Percentiles rank a stretch among this genome's conserved stretches.
These are phyloP conservation scores for Knipowitschia caucasica DNA, from an alignment of 2,797 vertebrate genomes.

Conservation along the genomic window DNA sequence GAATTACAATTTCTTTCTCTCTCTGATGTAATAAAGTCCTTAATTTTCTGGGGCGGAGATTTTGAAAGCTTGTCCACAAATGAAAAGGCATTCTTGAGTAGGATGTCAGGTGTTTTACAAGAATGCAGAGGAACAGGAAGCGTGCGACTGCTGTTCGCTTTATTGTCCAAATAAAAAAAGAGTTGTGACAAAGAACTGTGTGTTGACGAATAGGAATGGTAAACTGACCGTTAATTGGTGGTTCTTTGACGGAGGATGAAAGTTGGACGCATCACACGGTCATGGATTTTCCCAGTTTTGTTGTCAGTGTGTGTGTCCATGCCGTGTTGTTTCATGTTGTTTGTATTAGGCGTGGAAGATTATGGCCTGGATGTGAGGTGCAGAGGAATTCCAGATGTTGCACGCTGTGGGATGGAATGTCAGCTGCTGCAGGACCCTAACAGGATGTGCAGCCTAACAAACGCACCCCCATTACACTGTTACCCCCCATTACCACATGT, in stretches of 20 bases:
- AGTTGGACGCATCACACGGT: neutral
- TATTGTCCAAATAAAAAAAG: constrained; percentile 46
- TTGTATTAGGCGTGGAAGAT: constrained; percentile 47
- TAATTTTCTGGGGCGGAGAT: constrained; percentile 12
- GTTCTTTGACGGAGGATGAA: constrained; percentile 21
- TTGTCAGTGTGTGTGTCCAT: no score
- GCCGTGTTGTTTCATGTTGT: constrained; percentile 20
- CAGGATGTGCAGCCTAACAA: constrained; percentile 62
- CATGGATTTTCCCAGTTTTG: no score
- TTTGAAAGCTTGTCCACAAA: constrained; percentile 4
- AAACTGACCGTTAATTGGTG: neutral
- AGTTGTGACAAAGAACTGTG: constrained; percentile 22
- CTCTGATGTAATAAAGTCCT: constrained; percentile 23
- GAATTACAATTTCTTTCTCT: neutral
- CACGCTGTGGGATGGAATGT: constrained; percentile 34
- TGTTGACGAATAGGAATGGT: constrained; percentile 21
- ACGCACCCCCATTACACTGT: no score
- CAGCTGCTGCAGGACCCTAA: constrained; percentile 50
- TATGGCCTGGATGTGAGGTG: constrained; percentile 41
- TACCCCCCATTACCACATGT: no score
- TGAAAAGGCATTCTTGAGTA: constrained; percentile 8
- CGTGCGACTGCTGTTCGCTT: constrained; percentile 38
- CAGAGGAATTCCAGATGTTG: constrained; percentile 55
- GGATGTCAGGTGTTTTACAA: constrained; percentile 25
- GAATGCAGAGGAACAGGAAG: constrained; percentile 42